Evolutionary conservation across 37 sponge, comb jelly and placozoan genomes (phyloP).

Genomic region (Hexactinellida sp.): DNA sequence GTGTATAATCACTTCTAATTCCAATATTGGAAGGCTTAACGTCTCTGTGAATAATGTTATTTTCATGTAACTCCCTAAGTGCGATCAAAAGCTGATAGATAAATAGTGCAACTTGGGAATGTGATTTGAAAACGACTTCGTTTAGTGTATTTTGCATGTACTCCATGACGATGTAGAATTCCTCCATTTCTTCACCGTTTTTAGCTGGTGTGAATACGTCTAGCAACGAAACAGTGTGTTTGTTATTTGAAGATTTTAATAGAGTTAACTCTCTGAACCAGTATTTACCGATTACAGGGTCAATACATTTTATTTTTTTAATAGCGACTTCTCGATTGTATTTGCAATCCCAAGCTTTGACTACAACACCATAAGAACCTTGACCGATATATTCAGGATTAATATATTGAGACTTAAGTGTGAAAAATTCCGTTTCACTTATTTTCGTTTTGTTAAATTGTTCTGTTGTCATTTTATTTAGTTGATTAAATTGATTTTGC

Average conservation of each 20-base stretch:
- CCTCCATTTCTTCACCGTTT: neutral
- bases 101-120: neutral
- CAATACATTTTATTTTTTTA: neutral
- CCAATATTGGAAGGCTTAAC: neutral
- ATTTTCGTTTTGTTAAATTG: neutral
- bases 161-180: neutral
- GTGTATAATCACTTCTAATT: neutral
- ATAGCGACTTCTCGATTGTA: neutral
- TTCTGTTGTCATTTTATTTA: neutral
- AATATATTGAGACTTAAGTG: neutral
- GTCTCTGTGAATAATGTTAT: neutral
- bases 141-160: neutral
- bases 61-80: neutral
- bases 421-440: neutral
- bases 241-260: neutral
- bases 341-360: neutral
- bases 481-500: neutral
- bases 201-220: neutral
- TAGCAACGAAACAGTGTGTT: neutral
- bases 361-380: neutral
- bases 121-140: neutral
- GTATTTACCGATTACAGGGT: neutral
- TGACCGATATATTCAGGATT: neutral
- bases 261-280: neutral
- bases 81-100: conserved; percentile 2